Evolutionary conservation across 2,888 invertebrate species (phyloP), one percentile per base, ranked within the genome.

Genomic region (Elmis aenea): DNA sequence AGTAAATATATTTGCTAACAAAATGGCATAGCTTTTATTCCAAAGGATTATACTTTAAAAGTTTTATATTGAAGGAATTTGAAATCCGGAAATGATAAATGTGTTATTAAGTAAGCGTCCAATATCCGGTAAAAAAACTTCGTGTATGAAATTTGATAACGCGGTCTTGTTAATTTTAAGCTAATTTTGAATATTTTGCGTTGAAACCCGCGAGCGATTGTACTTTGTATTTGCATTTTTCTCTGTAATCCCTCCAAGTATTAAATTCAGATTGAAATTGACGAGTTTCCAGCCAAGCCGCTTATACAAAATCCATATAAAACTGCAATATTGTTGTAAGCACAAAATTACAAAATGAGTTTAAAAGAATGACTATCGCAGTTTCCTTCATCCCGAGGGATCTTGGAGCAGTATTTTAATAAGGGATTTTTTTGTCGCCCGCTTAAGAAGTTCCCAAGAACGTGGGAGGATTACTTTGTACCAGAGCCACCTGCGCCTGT

Each of bases 391-490:
- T 42, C 55, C 54, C 55, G 11, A 30, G 59, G 54, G 59, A 54
- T 52, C 50, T 45, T 56, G 49, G 57, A 52, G 54, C 57, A 61
- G 58, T 59, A 61, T 62, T 62, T 62, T 62, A 64, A 62, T 61
- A 61, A 60, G 60, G 59, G 61, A 61, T 62, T 64, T 64, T 64
- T 63, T 62, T 62, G 62, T 64, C 64, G 57, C 54, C 51, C 60
- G 55, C 57, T 56, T 57, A 58, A 55, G 58, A 51, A 36, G 52
- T 51, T 51, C 45, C 50, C 50, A 50, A 52, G 57, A 55, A 55
- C 50, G 50, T 48, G 51, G 49, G 50, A 45, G 52, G 63, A 62
- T 62, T 64, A 59, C 55, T 45, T 46, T 46, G 51, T 40, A 46
- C 50, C 50, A 52, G 46, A 41, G 50, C 54, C 62, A 62, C 62